Percentiles rank a stretch among this genome's conserved stretches.
Evolutionary conservation across 2,113 vertebrate genomes (phyloP).

Genomic region (Antigone vipio): DNA sequence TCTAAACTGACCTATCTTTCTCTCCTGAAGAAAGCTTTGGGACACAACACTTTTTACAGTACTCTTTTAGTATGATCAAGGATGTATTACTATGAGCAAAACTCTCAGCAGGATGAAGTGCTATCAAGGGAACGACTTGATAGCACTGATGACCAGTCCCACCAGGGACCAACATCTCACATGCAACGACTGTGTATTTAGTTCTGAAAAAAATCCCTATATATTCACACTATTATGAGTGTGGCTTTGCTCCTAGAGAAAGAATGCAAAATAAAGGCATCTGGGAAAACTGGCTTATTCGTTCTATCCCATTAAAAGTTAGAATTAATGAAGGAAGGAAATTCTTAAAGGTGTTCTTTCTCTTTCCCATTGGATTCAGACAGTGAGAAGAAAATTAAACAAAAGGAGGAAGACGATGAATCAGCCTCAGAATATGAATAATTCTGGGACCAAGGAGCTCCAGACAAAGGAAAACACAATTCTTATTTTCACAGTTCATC

Average conservation of each 20-base stretch:
- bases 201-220: neutral
- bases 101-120: neutral
- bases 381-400: conserved; percentile 12
- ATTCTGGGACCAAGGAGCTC: neutral
- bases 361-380: neutral
- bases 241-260: neutral
- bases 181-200: neutral
- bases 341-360: conserved; percentile 15
- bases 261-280: neutral
- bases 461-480: neutral
- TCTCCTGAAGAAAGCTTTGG: neutral
- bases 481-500: conserved; percentile 18
- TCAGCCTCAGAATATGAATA: conserved; percentile 34
- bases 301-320: neutral
- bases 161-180: neutral
- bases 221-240: neutral
- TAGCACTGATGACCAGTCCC: neutral
- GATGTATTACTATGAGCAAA: neutral
- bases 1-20: neutral
- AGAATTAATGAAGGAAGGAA: conserved; percentile 32
- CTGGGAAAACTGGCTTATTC: neutral
- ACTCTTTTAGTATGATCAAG: neutral
- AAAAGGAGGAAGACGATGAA: conserved; percentile 7
- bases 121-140: neutral
- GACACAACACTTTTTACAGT: neutral